Conservation (phyloP, 1,140 invertebrate species). For the Heliconius melpomene region DNA sequence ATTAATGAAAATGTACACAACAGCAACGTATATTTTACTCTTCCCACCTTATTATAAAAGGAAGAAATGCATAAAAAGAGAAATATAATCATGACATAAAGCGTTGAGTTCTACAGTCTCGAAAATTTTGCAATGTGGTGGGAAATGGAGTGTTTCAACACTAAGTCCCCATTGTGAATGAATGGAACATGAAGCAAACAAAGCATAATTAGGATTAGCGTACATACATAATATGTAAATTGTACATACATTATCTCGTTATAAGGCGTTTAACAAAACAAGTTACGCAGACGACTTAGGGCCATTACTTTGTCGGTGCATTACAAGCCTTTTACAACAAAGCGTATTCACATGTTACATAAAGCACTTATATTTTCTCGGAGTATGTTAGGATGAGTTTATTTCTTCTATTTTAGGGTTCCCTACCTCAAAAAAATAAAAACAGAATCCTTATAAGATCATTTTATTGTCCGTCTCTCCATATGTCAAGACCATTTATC, state of each 20-base stretch:
- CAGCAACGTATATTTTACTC: no score
- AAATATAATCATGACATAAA: no score
- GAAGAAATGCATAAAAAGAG: no score
- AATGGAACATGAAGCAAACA: neutral
- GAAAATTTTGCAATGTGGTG: neutral
- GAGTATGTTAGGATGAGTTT: no score
- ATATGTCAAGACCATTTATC: no score
- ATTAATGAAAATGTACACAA: no score
- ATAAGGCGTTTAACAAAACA: slow-evolving; percentile 5
- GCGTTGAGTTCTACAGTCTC: neutral
- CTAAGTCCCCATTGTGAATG: no score
- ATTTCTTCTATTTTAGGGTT: no score
- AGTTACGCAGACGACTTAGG: neutral
- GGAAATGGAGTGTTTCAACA: neutral
- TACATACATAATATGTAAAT: neutral
- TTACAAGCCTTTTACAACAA: slow-evolving; percentile 9
- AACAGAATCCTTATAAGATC: no score
- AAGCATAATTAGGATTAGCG: neutral
- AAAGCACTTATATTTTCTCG: neutral
- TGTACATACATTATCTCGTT: neutral
- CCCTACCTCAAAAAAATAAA: no score
- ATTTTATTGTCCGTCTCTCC: no score
- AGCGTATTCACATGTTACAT: neutral
- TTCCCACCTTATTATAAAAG: no score
- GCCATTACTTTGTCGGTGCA: neutral